Base-by-base conservation (phyloP, 2,888 invertebrate genomes). In the Trissoscelio sp. region DNA sequence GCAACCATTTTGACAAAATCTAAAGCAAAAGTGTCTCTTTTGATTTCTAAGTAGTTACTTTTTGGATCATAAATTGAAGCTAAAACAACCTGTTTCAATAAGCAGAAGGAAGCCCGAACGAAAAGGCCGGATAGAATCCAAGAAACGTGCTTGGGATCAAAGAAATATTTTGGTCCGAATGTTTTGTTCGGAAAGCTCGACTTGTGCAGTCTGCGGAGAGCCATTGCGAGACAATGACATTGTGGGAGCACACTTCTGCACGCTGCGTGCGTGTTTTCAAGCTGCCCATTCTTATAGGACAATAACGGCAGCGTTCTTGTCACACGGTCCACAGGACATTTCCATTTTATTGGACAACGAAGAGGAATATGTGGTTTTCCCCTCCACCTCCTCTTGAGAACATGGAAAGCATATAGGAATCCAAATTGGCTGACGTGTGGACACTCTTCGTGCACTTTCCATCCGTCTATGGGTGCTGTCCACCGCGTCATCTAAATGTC, bases 301-400 rank as follows among this genome's bases (percentile, higher is more conserved):
- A 86, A 86, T 86, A 85, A 85, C 83, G 79, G 83, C 81, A 74
- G 80, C 75, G 83, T 79, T 83, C 83, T 86, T 87, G 89, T 88
- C 88, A 88, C 84, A 84, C 66, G 83, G 81, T 55, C 70, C 79
- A 81, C 75, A 80, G 87, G 86, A 89, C 88, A 90, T 90, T 90
- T 90, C 89, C 90, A 90, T 90, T 90, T 90, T 90, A 90, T 90
- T 90, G 89, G 89, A 90, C 88, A 86, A 83, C 78, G 53, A 75
- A 83, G 75, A 82, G 72, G 69, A 87, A 85, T 83, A 86, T 75
- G 37, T 22, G 11, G n/a, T n/a, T 39, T 12, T 14, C 39, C 28
- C 48, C 55, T 3, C 28, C 20, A 7, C 7, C 85, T 83, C 85
- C 84, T 83, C 83, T 42, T n/a, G 83, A 81, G 81, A 83, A 75